Percentiles rank a stretch among this genome's conserved stretches.
Conservation (phyloP, 2,113 vertebrate species). For the Neotragus moschatus region DNA sequence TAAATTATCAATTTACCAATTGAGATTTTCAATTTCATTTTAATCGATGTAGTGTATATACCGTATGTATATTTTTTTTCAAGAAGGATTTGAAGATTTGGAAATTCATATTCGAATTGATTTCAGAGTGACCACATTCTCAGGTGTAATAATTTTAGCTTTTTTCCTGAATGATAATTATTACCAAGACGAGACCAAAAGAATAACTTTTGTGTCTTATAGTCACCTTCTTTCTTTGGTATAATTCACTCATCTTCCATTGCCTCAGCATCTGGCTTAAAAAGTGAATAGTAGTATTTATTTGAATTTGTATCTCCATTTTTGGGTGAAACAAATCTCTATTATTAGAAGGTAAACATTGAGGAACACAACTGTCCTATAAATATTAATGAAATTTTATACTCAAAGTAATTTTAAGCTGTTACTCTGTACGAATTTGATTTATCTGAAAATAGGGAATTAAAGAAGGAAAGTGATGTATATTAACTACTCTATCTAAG, state of each 20-base stretch:
- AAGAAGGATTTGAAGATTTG: conserved; percentile 1
- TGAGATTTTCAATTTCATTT: conserved; percentile 17
- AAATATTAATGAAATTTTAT: conserved; percentile 26
- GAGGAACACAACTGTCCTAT: not conserved
- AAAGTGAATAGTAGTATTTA: not conserved
- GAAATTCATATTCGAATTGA: not conserved
- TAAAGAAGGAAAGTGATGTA: not conserved
- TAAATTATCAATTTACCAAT: not conserved
- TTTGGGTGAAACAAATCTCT: not conserved
- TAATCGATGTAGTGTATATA: not conserved
- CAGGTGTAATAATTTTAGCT: not conserved
- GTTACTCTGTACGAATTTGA: conserved; percentile 61
- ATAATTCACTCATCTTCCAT: not conserved
- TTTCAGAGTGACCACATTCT: conserved; percentile 9
- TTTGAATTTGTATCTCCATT: not conserved
- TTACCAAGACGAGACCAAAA: not conserved
- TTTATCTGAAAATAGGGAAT: conserved; percentile 41
- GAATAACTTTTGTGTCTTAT: not conserved
- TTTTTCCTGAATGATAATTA: not conserved
- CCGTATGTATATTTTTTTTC: not conserved
- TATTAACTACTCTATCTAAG: not conserved
- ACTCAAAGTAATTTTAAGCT: conserved; percentile 40
- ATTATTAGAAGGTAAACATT: conserved; percentile 5
- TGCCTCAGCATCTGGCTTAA: not conserved
- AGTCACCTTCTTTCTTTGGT: not conserved